Evolutionary conservation across 2,888 invertebrate genomes (phyloP).

Genomic region (Portevinia maculata): DNA sequence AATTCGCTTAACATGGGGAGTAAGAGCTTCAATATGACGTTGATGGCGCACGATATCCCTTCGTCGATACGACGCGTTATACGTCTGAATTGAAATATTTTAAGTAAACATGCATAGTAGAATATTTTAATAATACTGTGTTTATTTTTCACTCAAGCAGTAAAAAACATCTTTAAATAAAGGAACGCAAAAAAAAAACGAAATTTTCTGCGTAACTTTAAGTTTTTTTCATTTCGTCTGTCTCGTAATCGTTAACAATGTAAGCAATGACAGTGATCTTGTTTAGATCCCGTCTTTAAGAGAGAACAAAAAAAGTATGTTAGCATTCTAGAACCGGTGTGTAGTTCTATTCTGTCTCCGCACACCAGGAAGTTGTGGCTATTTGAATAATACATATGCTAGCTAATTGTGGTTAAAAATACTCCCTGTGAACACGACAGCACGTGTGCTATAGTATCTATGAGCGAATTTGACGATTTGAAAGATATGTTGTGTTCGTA

Average conservation of each 20-base stretch:
- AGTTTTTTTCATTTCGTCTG: conserved; percentile 15
- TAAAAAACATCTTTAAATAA: neutral
- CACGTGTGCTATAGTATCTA: conserved; percentile 10
- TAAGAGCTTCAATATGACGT: conserved; percentile 2
- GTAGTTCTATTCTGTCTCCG: conserved; percentile 5
- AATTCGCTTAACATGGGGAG: neutral
- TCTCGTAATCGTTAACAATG: conserved; percentile 12
- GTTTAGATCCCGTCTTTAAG: conserved; percentile 2
- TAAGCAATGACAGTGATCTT: conserved; percentile 66
- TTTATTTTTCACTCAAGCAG: conserved; percentile 12
- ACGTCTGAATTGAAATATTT: neutral
- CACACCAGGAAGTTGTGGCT: conserved; percentile 47
- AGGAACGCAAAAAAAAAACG: conserved; percentile 5
- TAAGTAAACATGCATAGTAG: neutral
- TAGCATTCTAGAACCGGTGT: conserved; percentile 43
- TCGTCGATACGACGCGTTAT: too few species aligned
- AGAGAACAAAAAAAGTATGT: neutral
- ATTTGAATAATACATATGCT: neutral
- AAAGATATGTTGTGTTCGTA: too few species aligned
- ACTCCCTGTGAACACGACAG: conserved; percentile 8
- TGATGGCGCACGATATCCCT: neutral
- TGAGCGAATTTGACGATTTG: conserved; percentile 14
- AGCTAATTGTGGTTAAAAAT: conserved; percentile 40
- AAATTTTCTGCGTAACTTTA: conserved; percentile 5
- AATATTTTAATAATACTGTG: neutral